Evolutionary conservation across 2,113 vertebrate genomes (phyloP).

Genomic region (Cygnus buccinator): DNA sequence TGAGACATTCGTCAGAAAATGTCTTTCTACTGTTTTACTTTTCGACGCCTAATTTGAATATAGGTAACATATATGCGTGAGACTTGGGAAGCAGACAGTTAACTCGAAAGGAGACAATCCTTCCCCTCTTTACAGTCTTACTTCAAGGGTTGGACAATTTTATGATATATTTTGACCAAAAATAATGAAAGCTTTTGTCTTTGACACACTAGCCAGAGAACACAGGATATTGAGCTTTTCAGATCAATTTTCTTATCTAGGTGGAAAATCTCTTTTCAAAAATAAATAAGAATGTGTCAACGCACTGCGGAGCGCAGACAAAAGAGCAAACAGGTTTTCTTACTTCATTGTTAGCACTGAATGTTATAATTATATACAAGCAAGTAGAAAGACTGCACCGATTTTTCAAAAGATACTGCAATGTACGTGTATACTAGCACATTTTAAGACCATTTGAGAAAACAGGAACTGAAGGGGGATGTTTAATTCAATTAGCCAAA

Average conservation of each 20-base stretch:
- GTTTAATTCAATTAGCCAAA: slow-evolving; percentile 37
- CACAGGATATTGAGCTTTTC: background rate
- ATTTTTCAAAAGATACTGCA: background rate
- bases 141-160: background rate
- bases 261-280: background rate
- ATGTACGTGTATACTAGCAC: slow-evolving; percentile 27
- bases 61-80: background rate
- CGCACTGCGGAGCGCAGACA: background rate
- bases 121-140: background rate
- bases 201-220: background rate
- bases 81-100: background rate
- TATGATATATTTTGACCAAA: background rate
- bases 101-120: background rate
- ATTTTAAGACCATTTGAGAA: slow-evolving; percentile 18
- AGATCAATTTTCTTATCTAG: background rate
- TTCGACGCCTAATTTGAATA: background rate
- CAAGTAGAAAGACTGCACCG: background rate
- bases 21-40: background rate
- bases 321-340: background rate
- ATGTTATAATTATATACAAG: background rate
- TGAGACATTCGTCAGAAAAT: background rate
- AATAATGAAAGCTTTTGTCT: background rate
- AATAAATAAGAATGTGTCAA: background rate
- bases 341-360: background rate
- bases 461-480: slow-evolving; percentile 14